Evolutionary conservation across 2,888 invertebrate species (phyloP).

Genomic region (Lacanobia oleracea): DNA sequence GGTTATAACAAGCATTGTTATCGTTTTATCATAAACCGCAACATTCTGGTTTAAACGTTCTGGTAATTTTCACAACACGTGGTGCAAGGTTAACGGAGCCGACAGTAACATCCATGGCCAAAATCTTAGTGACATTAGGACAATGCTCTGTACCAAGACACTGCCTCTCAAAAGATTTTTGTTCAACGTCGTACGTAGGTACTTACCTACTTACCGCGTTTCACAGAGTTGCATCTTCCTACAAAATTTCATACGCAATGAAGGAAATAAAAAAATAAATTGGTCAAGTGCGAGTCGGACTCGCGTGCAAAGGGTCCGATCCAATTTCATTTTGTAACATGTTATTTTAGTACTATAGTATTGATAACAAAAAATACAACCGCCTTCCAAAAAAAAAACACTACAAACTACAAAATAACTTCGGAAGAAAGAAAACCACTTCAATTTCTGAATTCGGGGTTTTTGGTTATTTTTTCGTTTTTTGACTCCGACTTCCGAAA

Average conservation of each 20-base stretch:
- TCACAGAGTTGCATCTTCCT: slow-evolving; percentile 13
- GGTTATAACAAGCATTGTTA: slow-evolving; percentile 13
- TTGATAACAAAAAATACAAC: too few relatives aligned
- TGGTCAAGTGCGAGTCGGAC: too few relatives aligned
- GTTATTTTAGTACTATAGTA: too few relatives aligned
- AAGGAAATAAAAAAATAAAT: neutral
- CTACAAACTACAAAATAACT: too few relatives aligned
- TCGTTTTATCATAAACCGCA: slow-evolving; percentile 7
- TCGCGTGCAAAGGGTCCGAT: too few relatives aligned
- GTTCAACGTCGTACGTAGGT: slow-evolving; percentile 7
- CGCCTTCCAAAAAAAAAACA: too few relatives aligned
- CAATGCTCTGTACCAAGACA: slow-evolving; percentile 22
- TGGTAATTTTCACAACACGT: neutral
- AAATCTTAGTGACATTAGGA: slow-evolving; percentile 20
- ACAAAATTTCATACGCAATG: neutral
- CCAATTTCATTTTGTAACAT: too few relatives aligned
- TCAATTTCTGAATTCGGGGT: too few relatives aligned
- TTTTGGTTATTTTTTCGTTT: too few relatives aligned
- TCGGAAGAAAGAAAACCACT: too few relatives aligned
- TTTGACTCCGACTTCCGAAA: too few relatives aligned
- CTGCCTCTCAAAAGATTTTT: slow-evolving; percentile 12
- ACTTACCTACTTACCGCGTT: neutral
- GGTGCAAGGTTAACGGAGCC: neutral
- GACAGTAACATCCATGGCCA: slow-evolving; percentile 4
- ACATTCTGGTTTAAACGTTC: slow-evolving; percentile 16